Evolutionary conservation across 1,140 invertebrate genomes (phyloP), one percentile per base, ranked within the genome.

Genomic region (Aphidius gifuensis): DNA sequence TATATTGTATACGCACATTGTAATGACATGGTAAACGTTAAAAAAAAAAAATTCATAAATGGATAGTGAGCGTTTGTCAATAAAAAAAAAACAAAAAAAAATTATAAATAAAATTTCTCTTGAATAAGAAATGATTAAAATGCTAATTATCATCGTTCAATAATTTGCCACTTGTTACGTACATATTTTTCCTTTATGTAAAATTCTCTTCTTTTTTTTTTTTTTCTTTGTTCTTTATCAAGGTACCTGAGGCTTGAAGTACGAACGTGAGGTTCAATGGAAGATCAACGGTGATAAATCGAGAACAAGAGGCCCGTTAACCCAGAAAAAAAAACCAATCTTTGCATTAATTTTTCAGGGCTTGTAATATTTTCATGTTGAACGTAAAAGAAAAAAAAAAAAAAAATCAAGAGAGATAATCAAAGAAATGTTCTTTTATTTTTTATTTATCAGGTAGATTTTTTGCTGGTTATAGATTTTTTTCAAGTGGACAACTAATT

Each of bases 1-100:
- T 67, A 71, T 73, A 74, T 74, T 77, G 72, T 75, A 77, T 72
- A 76, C 73, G 71, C 72, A 77, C 74, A 75, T 74, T 73, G 68
- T 75, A 75, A 66, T 65, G 67, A 66, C 66, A 67, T 68, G 71
- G 23, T 69, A 69, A 68, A 70, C 61, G 69, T 65, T 23, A 73
- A 71, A 61, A 64, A 16, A 16, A 16, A 16, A 16, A 16, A 61
- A 64, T 61, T 72, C 73, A 71, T 70, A 68, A 70, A 69, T 69
- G 68, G 69, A 72, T 70, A 65, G 62, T 62, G 73, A 73, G 71
- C 54, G 66, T 65, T 73, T 71, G 72, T 68, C 66, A 70, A 71
- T 69, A 44, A 46, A 63, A 55, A 58, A 51, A 55, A 38, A 55
- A 40, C 16, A 44, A 56, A 21, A 48, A 48, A 62, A 46, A 55